Percentiles rank a stretch among this genome's conserved stretches.
Conservation (phyloP, 2,888 invertebrate species). For the Craniophora ligustri region DNA sequence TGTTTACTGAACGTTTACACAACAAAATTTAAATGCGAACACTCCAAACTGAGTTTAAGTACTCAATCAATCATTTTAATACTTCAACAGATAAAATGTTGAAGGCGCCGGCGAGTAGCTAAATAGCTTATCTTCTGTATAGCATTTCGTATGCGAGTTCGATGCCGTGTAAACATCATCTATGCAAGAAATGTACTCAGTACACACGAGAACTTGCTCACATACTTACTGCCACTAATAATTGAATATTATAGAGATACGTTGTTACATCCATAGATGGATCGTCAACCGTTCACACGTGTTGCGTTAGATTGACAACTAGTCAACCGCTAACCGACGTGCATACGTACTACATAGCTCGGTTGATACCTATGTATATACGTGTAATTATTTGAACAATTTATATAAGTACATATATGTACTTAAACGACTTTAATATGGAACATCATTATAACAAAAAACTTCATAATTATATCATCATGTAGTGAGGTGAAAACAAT, state of each 20-base stretch:
- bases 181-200: conserved; percentile 50
- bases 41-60: not conserved
- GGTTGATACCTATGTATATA: conserved; percentile 61
- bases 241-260: conserved; percentile 49
- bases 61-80: conserved; percentile 42
- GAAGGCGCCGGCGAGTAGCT: conserved; percentile 30
- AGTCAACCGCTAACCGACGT: conserved; percentile 18
- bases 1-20: not conserved
- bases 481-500: too few species aligned
- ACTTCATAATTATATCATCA: too few species aligned
- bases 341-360: conserved; percentile 13
- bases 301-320: conserved; percentile 42
- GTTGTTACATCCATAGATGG: conserved; percentile 36
- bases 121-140: conserved; percentile 42
- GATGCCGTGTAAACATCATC: conserved; percentile 47
- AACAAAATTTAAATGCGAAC: not conserved
- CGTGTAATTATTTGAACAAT: conserved; percentile 59
- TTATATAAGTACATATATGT: conserved; percentile 37
- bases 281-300: conserved; percentile 36
- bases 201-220: conserved; percentile 49
- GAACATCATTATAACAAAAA: too few species aligned
- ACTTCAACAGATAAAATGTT: conserved; percentile 36
- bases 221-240: conserved; percentile 44
- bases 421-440: conserved; percentile 11
- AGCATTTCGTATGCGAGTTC: conserved; percentile 40